phyloP scores from a whole-genome alignment of 2,888 invertebrate species.

The Marronus borbonicus region DNA sequence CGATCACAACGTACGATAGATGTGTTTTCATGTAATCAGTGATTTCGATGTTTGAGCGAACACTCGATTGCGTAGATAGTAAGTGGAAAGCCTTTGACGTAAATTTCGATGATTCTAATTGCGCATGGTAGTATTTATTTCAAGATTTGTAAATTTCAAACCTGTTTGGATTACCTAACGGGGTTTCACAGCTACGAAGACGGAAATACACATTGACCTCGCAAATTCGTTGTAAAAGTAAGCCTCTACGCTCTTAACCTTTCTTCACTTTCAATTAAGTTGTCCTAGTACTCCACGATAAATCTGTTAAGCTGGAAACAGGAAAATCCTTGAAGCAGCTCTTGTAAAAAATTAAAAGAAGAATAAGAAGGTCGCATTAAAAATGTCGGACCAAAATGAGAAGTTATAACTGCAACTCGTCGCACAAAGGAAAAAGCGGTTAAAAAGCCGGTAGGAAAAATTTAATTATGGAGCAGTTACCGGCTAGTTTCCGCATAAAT shows the following conservation, averaged over 20 bases:
- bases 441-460: background rate
- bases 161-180: too few species aligned
- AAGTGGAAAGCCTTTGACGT: too few species aligned
- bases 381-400: conserved; percentile 13
- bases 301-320: background rate
- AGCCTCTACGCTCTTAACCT: background rate
- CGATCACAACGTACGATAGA: too few species aligned
- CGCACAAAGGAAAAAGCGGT: background rate
- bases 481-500: conserved; percentile 19
- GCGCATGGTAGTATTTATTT: too few species aligned
- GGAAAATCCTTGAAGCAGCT: background rate
- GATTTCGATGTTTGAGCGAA: too few species aligned
- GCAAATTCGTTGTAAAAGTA: too few species aligned
- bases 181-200: too few species aligned
- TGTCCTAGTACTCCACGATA: background rate
- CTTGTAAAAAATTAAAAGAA: background rate
- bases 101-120: too few species aligned
- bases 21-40: too few species aligned
- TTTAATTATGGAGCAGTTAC: conserved; percentile 29
- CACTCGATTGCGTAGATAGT: too few species aligned
- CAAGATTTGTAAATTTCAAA: too few species aligned
- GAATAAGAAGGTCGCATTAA: background rate
- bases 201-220: too few species aligned
- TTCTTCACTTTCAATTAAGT: background rate
- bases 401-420: conserved; percentile 11